These are phyloP conservation scores for Zeus faber DNA, from an alignment of 2,113 vertebrate species.

Conservation along the genomic window DNA sequence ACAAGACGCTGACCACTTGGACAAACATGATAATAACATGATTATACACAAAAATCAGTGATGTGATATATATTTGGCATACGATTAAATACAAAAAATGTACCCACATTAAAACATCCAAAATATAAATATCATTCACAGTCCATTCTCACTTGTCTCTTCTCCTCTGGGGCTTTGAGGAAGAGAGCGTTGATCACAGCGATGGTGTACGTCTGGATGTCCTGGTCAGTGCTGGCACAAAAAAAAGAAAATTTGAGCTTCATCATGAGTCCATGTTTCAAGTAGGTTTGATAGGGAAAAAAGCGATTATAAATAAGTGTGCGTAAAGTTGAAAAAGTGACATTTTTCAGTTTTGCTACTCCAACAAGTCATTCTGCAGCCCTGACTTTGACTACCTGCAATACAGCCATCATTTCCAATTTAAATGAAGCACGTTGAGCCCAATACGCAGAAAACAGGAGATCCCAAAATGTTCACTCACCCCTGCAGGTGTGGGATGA, in stretches of 20 bases:
- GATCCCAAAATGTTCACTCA: slow-evolving; percentile 66
- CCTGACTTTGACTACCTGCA: too few relatives aligned
- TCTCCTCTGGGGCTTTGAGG: slow-evolving; percentile 95
- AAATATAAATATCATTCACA: neutral
- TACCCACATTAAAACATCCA: too few relatives aligned
- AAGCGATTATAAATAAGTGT: too few relatives aligned
- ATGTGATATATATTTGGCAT: neutral
- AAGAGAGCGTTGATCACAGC: slow-evolving; percentile 98
- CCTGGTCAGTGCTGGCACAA: slow-evolving; percentile 86
- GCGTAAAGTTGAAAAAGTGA: too few relatives aligned
- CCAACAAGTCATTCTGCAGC: too few relatives aligned
- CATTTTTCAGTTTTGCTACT: too few relatives aligned
- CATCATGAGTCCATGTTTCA: too few relatives aligned
- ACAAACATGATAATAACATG: slow-evolving; percentile 1
- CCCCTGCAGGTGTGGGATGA: slow-evolving; percentile 96
- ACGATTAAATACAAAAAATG: neutral
- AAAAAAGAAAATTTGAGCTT: too few relatives aligned
- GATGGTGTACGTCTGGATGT: slow-evolving; percentile 97
- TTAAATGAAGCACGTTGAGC: too few relatives aligned
- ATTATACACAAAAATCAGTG: neutral
- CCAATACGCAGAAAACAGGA: too few relatives aligned
- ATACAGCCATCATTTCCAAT: too few relatives aligned
- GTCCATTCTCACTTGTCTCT: slow-evolving; percentile 85
- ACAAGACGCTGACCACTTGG: neutral
- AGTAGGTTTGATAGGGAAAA: too few relatives aligned